Evolutionary conservation across 2,113 vertebrate genomes (phyloP), one percentile per base, ranked within the genome.

Genomic region (Pterocles burchelli): DNA sequence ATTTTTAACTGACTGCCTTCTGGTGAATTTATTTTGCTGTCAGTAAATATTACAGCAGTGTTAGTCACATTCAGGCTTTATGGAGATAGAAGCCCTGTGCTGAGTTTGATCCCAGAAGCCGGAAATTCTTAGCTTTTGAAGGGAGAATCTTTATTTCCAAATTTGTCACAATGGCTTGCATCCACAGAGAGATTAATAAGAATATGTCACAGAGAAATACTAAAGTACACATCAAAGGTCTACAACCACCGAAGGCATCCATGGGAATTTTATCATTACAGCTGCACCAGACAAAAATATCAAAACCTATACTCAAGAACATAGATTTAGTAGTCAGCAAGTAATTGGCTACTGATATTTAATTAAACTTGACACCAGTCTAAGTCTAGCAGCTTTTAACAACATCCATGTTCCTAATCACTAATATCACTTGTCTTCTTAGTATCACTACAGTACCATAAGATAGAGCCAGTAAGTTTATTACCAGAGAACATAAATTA

Each of bases 1-100:
- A 90, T 96, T 95, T 96, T 96, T 96, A 95, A 95, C 89, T 54
- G 54, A 10, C 62, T 93, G 83, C 62, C 74, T 92, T 82, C 78
- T 93, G 74, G 33, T 85, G 89, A 89, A 73, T 91, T 91, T 89
- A 79, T 95, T 92, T 75, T 76, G 58, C 74, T 88, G 62, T 76
- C 81, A 89, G 77, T 61, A 91, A 78, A 79, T 93, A 92, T 70
- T 76, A 70, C 24, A 82, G 66, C 61, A 87, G 73, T 7, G 34
- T 85, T 91, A 94, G 85, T 79, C 83, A 67, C 46, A 73, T 82
- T 70, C 33, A 79, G 51, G 46, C 11, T 82, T 90, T 70, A 76
- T 0, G 0, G 79, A 89, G 54, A 58, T 38, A 85, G 51, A 85
- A 91, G 20, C 20, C 7, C 26, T 73, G 43, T 25, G 31, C 43